Conservation (phyloP, 2,888 invertebrate species). For the Antitype chi region DNA sequence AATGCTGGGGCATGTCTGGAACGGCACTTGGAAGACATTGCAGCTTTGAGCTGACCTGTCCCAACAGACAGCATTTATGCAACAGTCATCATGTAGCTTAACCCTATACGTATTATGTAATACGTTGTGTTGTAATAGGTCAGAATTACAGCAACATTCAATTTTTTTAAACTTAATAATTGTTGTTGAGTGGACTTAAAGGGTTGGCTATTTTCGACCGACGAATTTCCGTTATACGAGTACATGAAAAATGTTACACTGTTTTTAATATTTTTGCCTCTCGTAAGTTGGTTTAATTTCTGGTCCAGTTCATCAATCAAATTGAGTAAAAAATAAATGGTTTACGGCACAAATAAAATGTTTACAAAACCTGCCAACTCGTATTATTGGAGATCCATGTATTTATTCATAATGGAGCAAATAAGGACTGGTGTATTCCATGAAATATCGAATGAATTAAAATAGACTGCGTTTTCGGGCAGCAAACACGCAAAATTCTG, state of each 20-base stretch:
- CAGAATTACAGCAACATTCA: background rate
- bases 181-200: background rate
- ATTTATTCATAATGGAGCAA: background rate
- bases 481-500: background rate
- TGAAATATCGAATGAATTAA: background rate
- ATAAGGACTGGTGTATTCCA: no score
- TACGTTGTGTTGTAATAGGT: no score
- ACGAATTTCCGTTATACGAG: slow-evolving; percentile 7
- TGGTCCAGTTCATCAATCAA: slow-evolving; percentile 18
- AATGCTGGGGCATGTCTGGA: no score
- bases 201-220: background rate
- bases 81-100: no score
- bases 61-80: no score
- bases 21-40: no score
- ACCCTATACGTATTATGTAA: no score
- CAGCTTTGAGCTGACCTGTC: no score
- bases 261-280: slow-evolving; percentile 15
- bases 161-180: background rate
- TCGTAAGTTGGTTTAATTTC: slow-evolving; percentile 15
- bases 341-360: slow-evolving; percentile 2
- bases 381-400: background rate
- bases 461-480: background rate
- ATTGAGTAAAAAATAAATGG: slow-evolving; percentile 9
- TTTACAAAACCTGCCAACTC: slow-evolving; percentile 5
- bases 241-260: background rate